A percentile compares a stretch with the other conserved stretches of the same genome.
Evolutionary conservation across 2,113 vertebrate species (phyloP).

Genomic region (Microcebus ravelobensis): DNA sequence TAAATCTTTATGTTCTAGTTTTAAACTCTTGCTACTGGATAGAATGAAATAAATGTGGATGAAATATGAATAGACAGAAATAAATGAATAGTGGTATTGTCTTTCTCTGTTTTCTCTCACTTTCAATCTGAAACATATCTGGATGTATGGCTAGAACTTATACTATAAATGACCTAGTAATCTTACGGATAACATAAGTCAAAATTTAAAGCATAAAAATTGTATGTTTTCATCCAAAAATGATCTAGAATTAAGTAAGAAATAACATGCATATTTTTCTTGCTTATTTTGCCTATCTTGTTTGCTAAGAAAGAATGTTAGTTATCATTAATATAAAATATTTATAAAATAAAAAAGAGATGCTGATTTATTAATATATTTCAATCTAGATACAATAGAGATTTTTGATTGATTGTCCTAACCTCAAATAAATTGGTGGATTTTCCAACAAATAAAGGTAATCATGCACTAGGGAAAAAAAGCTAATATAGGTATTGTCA

Average conservation of each 20-base stretch:
- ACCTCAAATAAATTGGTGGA: neutral
- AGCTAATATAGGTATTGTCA: too few relatives aligned
- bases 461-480: neutral
- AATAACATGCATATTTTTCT: neutral
- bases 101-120: neutral
- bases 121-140: neutral
- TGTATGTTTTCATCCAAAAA: neutral
- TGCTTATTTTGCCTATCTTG: neutral
- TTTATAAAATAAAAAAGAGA: too few relatives aligned
- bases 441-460: neutral
- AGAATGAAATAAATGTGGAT: neutral
- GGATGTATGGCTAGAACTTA: neutral
- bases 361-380: slow-evolving; percentile 8
- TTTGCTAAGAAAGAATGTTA: neutral
- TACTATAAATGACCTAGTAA: neutral
- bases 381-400: neutral
- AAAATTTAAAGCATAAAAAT: neutral
- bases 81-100: neutral
- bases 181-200: neutral
- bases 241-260: slow-evolving; percentile 9
- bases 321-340: neutral
- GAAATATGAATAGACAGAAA: neutral
- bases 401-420: neutral
- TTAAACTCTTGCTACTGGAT: neutral
- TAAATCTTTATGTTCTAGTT: neutral